Evolutionary conservation across 2,113 vertebrate genomes (phyloP).

Genomic region (Corythoichthys intestinalis): DNA sequence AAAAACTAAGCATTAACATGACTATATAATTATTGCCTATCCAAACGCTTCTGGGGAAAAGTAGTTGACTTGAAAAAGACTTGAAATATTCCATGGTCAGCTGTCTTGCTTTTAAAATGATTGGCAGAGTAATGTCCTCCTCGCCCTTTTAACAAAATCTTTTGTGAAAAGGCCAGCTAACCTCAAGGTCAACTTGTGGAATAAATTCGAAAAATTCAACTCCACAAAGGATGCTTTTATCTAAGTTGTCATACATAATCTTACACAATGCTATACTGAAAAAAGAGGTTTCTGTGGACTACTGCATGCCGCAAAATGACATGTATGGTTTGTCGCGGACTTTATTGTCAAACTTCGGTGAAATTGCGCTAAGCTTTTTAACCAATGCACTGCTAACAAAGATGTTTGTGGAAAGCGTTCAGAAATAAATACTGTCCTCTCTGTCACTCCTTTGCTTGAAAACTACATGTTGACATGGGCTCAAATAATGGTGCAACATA

Average conservation of each 20-base stretch:
- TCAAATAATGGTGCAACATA: slow-evolving; percentile 4
- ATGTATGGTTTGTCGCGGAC: slow-evolving; percentile 53
- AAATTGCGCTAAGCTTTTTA: slow-evolving; percentile 32
- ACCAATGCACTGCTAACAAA: slow-evolving; percentile 26
- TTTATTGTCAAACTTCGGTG: slow-evolving; percentile 52
- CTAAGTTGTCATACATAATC: slow-evolving; percentile 26
- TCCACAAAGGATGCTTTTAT: slow-evolving; percentile 55
- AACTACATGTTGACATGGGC: slow-evolving; percentile 6
- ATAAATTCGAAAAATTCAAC: slow-evolving; percentile 35
- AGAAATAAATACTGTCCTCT: slow-evolving; percentile 27
- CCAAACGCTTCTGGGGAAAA: neutral
- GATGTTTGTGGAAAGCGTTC: slow-evolving; percentile 41
- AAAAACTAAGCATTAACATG: neutral
- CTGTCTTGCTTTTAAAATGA: slow-evolving; percentile 33
- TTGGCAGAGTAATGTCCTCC: slow-evolving; percentile 28
- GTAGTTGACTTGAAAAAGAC: neutral
- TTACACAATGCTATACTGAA: slow-evolving; percentile 53
- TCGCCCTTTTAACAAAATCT: slow-evolving; percentile 41
- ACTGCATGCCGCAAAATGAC: slow-evolving; percentile 41
- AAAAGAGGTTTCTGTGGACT: slow-evolving; percentile 34
- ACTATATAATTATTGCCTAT: neutral
- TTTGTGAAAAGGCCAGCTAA: slow-evolving; percentile 41
- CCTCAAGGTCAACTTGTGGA: slow-evolving; percentile 50
- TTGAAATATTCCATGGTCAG: slow-evolving; percentile 29
- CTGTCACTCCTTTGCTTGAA: slow-evolving; percentile 18